Conservation (phyloP, 2,888 invertebrate genomes). For the Trissolcus brochymenae region DNA sequence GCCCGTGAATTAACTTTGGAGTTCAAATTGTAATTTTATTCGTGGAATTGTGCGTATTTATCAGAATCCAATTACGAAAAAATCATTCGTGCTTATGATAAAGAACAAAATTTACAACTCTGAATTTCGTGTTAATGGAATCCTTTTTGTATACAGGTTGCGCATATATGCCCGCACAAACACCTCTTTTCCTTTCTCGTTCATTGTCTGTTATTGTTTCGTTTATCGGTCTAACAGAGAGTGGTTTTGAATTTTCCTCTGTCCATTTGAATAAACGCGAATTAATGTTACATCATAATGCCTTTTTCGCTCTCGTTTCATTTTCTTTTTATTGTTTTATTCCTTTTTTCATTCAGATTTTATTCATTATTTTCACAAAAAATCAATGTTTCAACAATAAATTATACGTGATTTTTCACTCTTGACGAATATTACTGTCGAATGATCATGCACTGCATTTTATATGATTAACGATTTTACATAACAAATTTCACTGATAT, state of each 20-base stretch:
- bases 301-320: constrained; percentile 18
- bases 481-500: too few relatives aligned
- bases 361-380: constrained; percentile 2
- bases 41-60: too few relatives aligned
- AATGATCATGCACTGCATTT: neutral
- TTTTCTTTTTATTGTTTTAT: constrained; percentile 7
- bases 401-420: neutral
- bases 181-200: constrained; percentile 13
- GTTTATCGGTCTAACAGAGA: constrained; percentile 23
- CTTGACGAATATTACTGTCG: neutral
- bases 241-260: constrained; percentile 26
- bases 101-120: constrained; percentile 6
- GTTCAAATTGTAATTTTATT: too few relatives aligned
- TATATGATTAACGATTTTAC: too few relatives aligned
- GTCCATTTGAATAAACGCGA: constrained; percentile 22
- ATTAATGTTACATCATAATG: constrained; percentile 17
- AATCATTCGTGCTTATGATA: neutral
- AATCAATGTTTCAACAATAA: constrained; percentile 4
- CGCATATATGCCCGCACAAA: neutral
- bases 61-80: neutral
- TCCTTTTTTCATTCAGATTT: neutral
- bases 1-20: too few relatives aligned
- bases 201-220: constrained; percentile 17
- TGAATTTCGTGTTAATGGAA: constrained; percentile 5
- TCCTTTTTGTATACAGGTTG: constrained; percentile 8